Conservation (phyloP, 2,797 vertebrate species). For the Channallabes apus region DNA sequence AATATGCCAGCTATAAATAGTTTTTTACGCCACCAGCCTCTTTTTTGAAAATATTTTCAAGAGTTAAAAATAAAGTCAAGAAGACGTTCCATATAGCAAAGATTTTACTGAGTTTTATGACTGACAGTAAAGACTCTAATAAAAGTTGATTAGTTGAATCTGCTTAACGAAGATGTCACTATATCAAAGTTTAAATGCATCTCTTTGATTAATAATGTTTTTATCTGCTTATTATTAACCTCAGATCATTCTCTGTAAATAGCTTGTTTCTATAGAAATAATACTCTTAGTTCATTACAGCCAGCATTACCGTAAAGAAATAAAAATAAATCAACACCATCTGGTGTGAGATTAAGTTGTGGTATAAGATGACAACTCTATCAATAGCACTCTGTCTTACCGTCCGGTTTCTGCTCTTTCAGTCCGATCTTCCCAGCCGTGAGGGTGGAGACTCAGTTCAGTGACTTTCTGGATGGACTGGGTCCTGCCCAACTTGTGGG, state of each 20-base stretch:
- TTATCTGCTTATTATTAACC: neutral
- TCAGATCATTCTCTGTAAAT: neutral
- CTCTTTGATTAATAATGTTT: neutral
- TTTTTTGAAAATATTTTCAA: neutral
- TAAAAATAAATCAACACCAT: neutral
- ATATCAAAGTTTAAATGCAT: neutral
- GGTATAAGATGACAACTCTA: neutral
- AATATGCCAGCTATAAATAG: neutral
- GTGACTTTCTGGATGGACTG: slow-evolving; percentile 95
- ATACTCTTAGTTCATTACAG: neutral
- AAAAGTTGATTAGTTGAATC: no score
- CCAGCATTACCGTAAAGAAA: neutral
- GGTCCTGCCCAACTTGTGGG: slow-evolving; percentile 96
- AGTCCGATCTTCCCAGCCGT: slow-evolving; percentile 96
- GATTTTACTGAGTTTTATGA: neutral
- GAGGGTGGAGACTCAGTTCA: slow-evolving; percentile 94
- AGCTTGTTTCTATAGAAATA: neutral
- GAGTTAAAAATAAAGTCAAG: neutral
- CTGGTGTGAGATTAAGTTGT: neutral
- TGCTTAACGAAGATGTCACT: neutral
- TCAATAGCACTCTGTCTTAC: neutral
- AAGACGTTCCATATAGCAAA: neutral
- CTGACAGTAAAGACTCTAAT: neutral
- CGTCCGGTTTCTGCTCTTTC: neutral
- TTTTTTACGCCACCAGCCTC: neutral